Conservation (phyloP, 1,140 invertebrate species). For the Carposina sasakii region DNA sequence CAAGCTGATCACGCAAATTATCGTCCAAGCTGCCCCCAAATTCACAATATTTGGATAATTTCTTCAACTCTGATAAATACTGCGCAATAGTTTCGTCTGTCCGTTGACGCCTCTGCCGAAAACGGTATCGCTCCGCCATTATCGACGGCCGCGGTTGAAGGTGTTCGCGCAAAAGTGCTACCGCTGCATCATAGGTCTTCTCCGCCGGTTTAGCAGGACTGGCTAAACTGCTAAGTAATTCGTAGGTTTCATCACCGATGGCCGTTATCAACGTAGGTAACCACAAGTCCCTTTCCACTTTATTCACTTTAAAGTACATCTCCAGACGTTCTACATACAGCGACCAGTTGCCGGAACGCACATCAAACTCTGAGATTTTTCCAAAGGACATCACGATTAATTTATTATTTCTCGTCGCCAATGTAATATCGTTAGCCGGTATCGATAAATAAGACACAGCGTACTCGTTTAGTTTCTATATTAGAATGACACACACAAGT, state of each 20-base stretch:
- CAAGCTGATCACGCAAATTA: conserved; percentile 24
- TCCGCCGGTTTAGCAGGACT: neutral
- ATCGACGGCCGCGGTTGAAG: conserved; percentile 1
- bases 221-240: conserved; percentile 1
- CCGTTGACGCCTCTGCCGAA: conserved; percentile 17
- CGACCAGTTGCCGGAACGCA: too few relatives aligned
- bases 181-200: neutral
- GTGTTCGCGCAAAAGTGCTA: neutral
- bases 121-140: conserved; percentile 22
- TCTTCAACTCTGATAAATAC: conserved; percentile 19
- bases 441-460: too few relatives aligned
- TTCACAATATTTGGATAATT: conserved; percentile 18
- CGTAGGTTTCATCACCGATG: conserved; percentile 13
- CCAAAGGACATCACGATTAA: too few relatives aligned
- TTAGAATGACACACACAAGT: too few relatives aligned
- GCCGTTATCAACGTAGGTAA: conserved; percentile 21
- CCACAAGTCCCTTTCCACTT: conserved; percentile 8
- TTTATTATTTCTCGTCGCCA: too few relatives aligned
- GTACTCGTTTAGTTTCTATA: too few relatives aligned
- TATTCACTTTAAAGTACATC: conserved; percentile 20
- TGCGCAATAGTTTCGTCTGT: conserved; percentile 13
- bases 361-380: too few relatives aligned
- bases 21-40: conserved; percentile 13
- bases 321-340: conserved; percentile 19
- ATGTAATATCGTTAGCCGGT: too few relatives aligned